A percentile compares a stretch with the other conserved stretches of the same genome.
These are phyloP conservation scores for Lacanobia oleracea DNA, from an alignment of 2,888 invertebrate genomes.

Conservation along the genomic window DNA sequence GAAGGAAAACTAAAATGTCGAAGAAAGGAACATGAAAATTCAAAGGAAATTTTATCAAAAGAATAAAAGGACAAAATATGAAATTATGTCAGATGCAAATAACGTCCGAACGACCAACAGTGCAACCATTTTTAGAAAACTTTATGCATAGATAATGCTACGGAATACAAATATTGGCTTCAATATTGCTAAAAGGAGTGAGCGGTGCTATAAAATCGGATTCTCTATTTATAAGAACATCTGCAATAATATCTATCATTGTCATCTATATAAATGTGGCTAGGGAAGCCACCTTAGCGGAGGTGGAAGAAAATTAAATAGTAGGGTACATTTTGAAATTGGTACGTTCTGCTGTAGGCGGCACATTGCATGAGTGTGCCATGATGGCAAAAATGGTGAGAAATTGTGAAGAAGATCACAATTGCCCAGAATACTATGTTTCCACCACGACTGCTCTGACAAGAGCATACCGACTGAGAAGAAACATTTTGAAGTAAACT, in stretches of 20 bases:
- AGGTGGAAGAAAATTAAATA: background rate
- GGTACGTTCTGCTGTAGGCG: too few relatives aligned
- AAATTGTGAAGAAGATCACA: too few relatives aligned
- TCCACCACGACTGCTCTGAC: too few relatives aligned
- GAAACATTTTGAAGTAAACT: background rate
- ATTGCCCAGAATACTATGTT: too few relatives aligned
- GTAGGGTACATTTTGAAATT: background rate
- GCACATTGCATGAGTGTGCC: too few relatives aligned
- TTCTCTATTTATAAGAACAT: slow-evolving; percentile 7
- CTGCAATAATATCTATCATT: background rate
- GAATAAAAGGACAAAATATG: slow-evolving; percentile 34
- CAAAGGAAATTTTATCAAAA: slow-evolving; percentile 2
- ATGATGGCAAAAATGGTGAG: too few relatives aligned
- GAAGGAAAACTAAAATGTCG: slow-evolving; percentile 14
- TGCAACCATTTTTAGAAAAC: slow-evolving; percentile 24
- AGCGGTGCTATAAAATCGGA: slow-evolving; percentile 9
- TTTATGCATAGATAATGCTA: slow-evolving; percentile 34
- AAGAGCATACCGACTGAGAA: too few relatives aligned
- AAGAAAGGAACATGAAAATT: slow-evolving; percentile 7
- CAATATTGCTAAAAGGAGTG: slow-evolving; percentile 3
- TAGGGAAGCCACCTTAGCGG: background rate
- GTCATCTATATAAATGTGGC: background rate
- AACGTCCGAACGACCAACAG: slow-evolving; percentile 12
- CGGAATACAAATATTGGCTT: slow-evolving; percentile 13
- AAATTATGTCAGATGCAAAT: slow-evolving; percentile 31